phyloP scores from a whole-genome alignment of 2,797 vertebrate species.

The Onychomys arenicola region DNA sequence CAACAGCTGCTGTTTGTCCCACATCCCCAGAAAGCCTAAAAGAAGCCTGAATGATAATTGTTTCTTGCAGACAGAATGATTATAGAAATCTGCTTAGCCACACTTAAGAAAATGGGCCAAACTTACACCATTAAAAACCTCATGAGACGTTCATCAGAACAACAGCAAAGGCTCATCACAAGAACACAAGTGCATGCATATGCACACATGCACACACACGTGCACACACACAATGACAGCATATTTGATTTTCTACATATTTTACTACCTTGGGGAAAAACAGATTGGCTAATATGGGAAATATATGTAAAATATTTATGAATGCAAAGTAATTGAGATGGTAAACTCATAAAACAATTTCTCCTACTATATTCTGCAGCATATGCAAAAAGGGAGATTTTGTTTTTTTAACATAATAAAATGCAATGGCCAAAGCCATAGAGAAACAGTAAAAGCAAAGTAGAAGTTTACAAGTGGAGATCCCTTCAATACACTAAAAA shows the following conservation, averaged over 20 bases:
- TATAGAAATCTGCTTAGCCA: constrained; percentile 31
- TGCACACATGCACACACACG: neutral
- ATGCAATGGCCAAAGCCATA: constrained; percentile 29
- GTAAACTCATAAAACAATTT: constrained; percentile 77
- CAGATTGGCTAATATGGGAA: constrained; percentile 62
- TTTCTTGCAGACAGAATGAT: constrained; percentile 63
- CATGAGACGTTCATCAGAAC: constrained; percentile 54
- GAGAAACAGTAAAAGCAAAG: constrained; percentile 50
- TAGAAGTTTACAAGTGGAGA: neutral
- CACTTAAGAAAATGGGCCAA: constrained; percentile 62
- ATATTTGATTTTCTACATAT: constrained; percentile 53
- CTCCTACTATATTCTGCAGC: constrained; percentile 69
- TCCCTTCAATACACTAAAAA: neutral
- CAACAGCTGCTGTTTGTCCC: neutral
- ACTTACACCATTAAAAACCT: constrained; percentile 66
- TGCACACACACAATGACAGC: neutral
- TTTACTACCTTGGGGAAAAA: constrained; percentile 69
- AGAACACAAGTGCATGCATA: neutral
- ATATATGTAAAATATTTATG: constrained; percentile 77
- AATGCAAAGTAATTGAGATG: constrained; percentile 70
- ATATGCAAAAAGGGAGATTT: constrained; percentile 49
- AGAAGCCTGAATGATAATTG: constrained; percentile 38
- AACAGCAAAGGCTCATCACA: constrained; percentile 61
- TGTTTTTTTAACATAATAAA: constrained; percentile 72
- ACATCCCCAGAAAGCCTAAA: constrained; percentile 37